These are phyloP conservation scores for Heliconius eleuchia DNA, from an alignment of 1,140 invertebrate genomes.

Conservation along the genomic window DNA sequence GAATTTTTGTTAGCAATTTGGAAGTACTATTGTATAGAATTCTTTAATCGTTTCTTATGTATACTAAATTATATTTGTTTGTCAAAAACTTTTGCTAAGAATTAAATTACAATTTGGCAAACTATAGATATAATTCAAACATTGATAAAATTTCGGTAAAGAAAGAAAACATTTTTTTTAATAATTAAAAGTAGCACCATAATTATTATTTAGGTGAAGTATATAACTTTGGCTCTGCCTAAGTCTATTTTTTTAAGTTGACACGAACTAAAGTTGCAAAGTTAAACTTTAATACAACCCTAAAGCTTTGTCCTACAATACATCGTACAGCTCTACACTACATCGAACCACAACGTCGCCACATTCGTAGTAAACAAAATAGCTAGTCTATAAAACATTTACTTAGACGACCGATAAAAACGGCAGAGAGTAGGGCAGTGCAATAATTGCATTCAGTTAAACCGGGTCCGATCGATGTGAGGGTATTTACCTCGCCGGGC, in stretches of 20 bases:
- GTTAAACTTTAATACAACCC: background rate
- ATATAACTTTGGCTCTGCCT: background rate
- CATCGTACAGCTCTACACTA: background rate
- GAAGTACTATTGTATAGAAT: background rate
- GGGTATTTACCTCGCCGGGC: slow-evolving; percentile 80
- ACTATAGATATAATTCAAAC: background rate
- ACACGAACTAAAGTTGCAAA: background rate
- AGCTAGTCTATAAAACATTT: background rate
- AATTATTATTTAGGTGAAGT: background rate
- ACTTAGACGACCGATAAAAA: slow-evolving; percentile 28
- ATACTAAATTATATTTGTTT: background rate
- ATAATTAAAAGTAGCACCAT: background rate
- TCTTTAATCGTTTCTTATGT: background rate
- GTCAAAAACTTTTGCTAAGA: background rate
- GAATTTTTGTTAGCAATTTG: background rate
- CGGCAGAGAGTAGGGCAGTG: slow-evolving; percentile 72
- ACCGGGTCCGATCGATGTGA: slow-evolving; percentile 78
- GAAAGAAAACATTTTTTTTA: background rate
- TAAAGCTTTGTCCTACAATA: background rate
- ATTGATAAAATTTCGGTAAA: background rate
- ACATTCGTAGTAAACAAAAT: background rate
- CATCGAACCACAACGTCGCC: background rate
- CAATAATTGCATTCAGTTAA: slow-evolving; percentile 80
- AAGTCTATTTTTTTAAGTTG: background rate
- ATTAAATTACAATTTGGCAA: background rate